Evolutionary conservation across 2,888 invertebrate species (phyloP), one percentile per base, ranked within the genome.

Genomic region (Ecliptopera silaceata): DNA sequence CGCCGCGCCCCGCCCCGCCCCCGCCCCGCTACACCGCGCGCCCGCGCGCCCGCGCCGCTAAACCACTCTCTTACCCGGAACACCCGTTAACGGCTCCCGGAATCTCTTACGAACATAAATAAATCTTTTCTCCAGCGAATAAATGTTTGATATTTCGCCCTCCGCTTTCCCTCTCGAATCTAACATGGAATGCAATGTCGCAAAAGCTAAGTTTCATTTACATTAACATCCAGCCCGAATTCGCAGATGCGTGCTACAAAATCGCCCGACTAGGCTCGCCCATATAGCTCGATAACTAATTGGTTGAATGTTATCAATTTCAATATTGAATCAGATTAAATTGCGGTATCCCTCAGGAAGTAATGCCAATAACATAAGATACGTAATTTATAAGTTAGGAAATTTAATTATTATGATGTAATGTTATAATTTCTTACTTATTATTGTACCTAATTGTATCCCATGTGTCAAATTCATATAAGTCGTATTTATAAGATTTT

Each of bases 311-410:
- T 77, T 71, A 76, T 72, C 72, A 69, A 63, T 74, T 74, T 71
- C 64, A 70, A 76, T 72, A 75, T 68, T 71, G 62, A 74, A 71
- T 72, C 63, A 69, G 71, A 71, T 73, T 73, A 59, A 71, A 76
- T 78, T 82, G 88, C 87, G 91, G 89, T 84, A 81, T 85, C 87
- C 89, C 80, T 91, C 91, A 91, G 91, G 91, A 91, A 91, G 91
- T 82, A 72, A 85, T 82, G 79, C 90, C 87, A 84, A 82, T 80
- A 74, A 69, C 69, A 72, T 71, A 78, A 79, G 72, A 81, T 82
- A 82, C 80, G 75, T 77, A 82, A 80, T 69, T 63, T 71, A 72
- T 64, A 56, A 69, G 74, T 72, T 81, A 79, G 74, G 32, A 74
- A 71, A 74, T 42, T 48, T 32, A 38, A 80, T 75, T 74, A 78